Conservation (phyloP, 2,797 vertebrate genomes). For the Tiaroga cobitis region DNA sequence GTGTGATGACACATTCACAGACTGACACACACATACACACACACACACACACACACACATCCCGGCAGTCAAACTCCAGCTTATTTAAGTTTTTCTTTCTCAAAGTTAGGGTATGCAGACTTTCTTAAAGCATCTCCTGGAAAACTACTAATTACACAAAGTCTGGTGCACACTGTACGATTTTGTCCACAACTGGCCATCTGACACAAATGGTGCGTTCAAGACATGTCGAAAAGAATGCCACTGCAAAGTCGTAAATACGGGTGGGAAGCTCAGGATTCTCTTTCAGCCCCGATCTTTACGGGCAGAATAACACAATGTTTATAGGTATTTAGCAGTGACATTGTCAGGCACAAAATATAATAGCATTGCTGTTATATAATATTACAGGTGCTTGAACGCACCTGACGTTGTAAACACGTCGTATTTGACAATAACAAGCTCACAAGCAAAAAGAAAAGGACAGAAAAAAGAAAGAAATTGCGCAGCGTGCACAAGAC, state of each 20-base stretch:
- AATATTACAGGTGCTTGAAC: no score
- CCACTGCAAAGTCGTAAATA: no score
- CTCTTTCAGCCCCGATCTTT: no score
- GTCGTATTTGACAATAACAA: neutral
- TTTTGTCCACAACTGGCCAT: neutral
- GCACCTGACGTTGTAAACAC: no score
- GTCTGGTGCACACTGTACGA: neutral
- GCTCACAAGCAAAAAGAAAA: neutral
- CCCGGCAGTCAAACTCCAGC: slow-evolving; percentile 5
- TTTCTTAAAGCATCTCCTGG: neutral
- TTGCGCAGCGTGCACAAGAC: neutral
- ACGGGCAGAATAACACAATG: neutral
- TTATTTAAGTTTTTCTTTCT: neutral
- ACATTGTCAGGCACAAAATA: no score
- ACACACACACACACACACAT: slow-evolving; percentile 6
- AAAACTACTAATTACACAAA: slow-evolving; percentile 8
- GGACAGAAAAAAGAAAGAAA: neutral
- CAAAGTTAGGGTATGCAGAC: no score
- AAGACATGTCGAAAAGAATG: no score
- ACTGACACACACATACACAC: neutral
- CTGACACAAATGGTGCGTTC: neutral
- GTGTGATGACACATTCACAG: slow-evolving; percentile 5
- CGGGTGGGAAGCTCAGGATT: no score
- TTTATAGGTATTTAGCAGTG: no score
- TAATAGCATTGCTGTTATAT: no score